Base-by-base conservation (phyloP, 2,888 invertebrate species). In the Hirudinaria manillensis region DNA sequence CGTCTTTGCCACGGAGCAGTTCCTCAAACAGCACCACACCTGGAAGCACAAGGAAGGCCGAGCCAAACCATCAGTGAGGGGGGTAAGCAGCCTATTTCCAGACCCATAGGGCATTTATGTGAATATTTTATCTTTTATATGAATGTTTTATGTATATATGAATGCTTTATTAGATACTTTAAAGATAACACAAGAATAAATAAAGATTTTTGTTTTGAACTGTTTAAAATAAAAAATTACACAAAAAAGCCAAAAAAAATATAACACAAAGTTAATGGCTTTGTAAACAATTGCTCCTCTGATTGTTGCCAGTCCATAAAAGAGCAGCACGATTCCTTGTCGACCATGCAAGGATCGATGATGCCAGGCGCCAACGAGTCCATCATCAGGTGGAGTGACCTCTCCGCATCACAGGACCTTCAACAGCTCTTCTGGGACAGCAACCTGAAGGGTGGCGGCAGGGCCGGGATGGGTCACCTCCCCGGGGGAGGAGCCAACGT, bases 11-110 rank as follows among this genome's bases (percentile, higher is more conserved):
- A 77, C 77, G 24, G 65, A 72, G 55, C 77, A 77, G 66, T 77
- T 75, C 29, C 76, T 77, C 53, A 76, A 75, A 53, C 77, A 77
- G 66, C 77, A 77, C 27, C 65, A 53, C 76, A 75, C 76, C 24
- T 77, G 76, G 76, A 51, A 75, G 29, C 77, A 77, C 36, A 74
- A 75, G 75, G 29, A 32, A 21, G 72, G 70, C 19, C 45, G 67
- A 27, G n/a, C 38, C 45, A 70, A 70, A 29, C 24, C 45, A 7
- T 13, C 19, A n/a, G 36, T 66, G 68, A 61, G 34, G 36, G 38
- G 70, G 75, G 45, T 51, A 34, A 51, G 19, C 45, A 75, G 66
- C 19, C 19, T 2, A 2, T 67, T 7, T 29, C 13, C 1, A 16
- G 21, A 53, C 53, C 13, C 13, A 16, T 21, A 16, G 53, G 53